Conservation (phyloP, 2,888 invertebrate genomes). For the Cremastinae sp. region DNA sequence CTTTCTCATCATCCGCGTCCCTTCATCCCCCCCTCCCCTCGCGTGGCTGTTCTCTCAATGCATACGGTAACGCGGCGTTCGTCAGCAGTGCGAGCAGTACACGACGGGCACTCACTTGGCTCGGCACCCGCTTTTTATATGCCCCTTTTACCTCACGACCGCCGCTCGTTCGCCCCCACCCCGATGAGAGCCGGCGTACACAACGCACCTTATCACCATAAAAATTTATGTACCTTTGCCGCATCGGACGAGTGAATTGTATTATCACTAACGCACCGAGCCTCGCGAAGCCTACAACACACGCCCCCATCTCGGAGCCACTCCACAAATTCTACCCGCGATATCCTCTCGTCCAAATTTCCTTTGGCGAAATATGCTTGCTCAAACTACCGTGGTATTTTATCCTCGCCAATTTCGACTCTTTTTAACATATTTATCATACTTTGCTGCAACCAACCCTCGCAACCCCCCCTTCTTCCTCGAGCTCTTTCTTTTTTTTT, state of each 20-base stretch:
- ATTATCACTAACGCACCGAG: slow-evolving; percentile 71
- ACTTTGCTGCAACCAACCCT: no score
- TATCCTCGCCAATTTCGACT: slow-evolving; percentile 27
- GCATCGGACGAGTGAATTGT: slow-evolving; percentile 76
- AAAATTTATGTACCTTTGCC: slow-evolving; percentile 78
- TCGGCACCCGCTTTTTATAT: slow-evolving; percentile 21
- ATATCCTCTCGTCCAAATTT: slow-evolving; percentile 56
- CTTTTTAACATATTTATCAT: slow-evolving; percentile 1
- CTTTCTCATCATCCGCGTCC: slow-evolving; percentile 46
- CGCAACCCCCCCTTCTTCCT: neutral
- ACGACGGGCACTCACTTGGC: slow-evolving; percentile 41
- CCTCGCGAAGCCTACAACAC: slow-evolving; percentile 34
- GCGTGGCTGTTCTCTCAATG: slow-evolving; percentile 69
- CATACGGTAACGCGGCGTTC: slow-evolving; percentile 67
- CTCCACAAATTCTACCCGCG: slow-evolving; percentile 29
- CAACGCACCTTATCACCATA: slow-evolving; percentile 78
- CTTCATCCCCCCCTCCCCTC: slow-evolving; percentile 61
- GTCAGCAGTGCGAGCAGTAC: slow-evolving; percentile 58
- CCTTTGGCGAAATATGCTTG: slow-evolving; percentile 57
- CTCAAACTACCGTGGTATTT: slow-evolving; percentile 49
- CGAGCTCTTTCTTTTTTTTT: slow-evolving; percentile 8
- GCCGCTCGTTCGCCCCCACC: no score
- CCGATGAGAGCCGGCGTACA: no score
- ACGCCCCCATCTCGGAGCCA: slow-evolving; percentile 42
- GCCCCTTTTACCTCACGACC: slow-evolving; percentile 40